Evolutionary conservation across 2,888 invertebrate genomes (phyloP).

Genomic region (Stegana nigrithorax): DNA sequence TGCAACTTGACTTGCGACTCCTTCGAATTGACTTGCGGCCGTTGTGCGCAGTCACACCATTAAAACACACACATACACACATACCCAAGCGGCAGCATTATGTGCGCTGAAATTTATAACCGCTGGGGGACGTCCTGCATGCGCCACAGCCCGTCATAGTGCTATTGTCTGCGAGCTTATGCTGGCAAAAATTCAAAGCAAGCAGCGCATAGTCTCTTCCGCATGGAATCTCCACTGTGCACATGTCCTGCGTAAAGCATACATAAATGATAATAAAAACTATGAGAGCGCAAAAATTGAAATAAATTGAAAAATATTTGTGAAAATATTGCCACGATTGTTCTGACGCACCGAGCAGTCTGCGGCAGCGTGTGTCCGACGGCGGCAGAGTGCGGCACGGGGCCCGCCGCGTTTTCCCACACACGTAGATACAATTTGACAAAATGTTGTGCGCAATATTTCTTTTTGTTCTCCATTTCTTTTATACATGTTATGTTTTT

Average conservation of each 20-base stretch:
- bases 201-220: too few species aligned
- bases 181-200: too few species aligned
- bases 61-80: too few species aligned
- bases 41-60: too few species aligned
- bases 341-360: conserved; percentile 24
- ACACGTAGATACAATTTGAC: background rate
- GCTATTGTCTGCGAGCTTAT: too few species aligned
- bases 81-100: too few species aligned
- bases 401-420: background rate
- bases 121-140: too few species aligned
- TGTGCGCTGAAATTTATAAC: too few species aligned
- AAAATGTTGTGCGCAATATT: background rate
- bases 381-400: background rate
- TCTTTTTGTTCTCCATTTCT: background rate
- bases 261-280: conserved; percentile 30
- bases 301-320: conserved; percentile 53
- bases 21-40: too few species aligned
- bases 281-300: conserved; percentile 46
- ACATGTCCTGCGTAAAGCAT: background rate
- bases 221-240: too few species aligned
- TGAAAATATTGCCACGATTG: conserved; percentile 43
- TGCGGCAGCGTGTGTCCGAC: conserved; percentile 19
- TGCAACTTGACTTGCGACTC: too few species aligned
- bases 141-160: too few species aligned
- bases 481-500: background rate